Base-by-base conservation (phyloP, 2,113 vertebrate genomes). In the Rissa tridactyla region DNA sequence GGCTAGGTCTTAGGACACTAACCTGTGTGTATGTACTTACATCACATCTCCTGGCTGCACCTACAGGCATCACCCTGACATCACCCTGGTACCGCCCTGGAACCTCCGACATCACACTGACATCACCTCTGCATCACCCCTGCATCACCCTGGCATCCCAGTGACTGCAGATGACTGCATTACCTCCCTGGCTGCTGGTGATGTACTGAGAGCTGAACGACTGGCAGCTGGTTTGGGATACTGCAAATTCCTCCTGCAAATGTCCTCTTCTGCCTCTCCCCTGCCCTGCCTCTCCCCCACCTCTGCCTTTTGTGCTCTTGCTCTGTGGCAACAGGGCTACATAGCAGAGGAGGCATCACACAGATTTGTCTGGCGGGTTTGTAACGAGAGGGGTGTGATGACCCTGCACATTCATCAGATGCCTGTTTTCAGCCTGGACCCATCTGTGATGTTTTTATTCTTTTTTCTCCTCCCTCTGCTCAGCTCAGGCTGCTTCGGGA, bases 381-480 rank as follows among this genome's bases (percentile, higher is more conserved):
- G 87, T 26, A 75, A 54, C 17, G 73, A 83, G 75, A 88, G 61
- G 46, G 82, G 60, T 91, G 88, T 90, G 94, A 94, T 92, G 90
- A 83, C 73, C 95, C 81, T 82, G 88, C 80, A 70, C 95, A 82
- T 95, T 94, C 91, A 93, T 81, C 85, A 75, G 85, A 65, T 55
- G 19, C 42, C 84, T 90, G 22, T 93, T 94, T 96, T 91, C 92
- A 97, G 92, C 86, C 95, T 91, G 90, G 82, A 65, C 79, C 86
- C 83, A 83, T 95, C 94, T 86, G 88, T 73, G 89, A 77, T 92
- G 77, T 75, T 96, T 93, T 88, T 44, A 77, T 84, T 86, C 18
- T 66, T 89, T 93, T 86, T 90, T 68, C 57, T 22, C 80, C 86
- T 95, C 94, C 86, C 94, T 83, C 76, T 87, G 90, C 78, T 92